These are phyloP conservation scores for Eumaeus atala DNA, from an alignment of 1,140 invertebrate species.

Conservation along the genomic window DNA sequence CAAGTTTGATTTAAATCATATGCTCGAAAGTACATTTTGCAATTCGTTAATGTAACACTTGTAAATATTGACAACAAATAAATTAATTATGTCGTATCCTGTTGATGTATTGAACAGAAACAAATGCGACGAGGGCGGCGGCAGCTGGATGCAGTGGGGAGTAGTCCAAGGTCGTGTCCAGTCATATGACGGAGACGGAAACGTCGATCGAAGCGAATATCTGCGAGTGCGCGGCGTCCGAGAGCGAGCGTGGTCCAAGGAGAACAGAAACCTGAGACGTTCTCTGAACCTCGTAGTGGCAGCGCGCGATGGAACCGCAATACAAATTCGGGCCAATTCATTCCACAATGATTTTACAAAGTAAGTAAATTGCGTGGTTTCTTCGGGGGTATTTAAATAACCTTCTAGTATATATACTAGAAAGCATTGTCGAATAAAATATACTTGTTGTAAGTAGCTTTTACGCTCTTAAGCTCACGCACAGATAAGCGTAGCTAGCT, in stretches of 20 bases:
- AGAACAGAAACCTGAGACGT: constrained; percentile 35
- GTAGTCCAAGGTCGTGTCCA: constrained; percentile 47
- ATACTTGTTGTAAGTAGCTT: too few species aligned
- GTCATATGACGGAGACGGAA: constrained; percentile 35
- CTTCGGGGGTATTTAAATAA: too few species aligned
- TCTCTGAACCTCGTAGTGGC: constrained; percentile 45
- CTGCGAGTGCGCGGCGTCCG: constrained; percentile 72
- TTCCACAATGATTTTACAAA: constrained; percentile 60
- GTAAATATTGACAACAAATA: too few species aligned
- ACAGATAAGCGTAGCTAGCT: too few species aligned
- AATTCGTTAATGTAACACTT: too few species aligned
- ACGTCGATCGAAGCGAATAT: constrained; percentile 33
- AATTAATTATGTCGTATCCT: too few species aligned
- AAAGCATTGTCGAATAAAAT: too few species aligned
- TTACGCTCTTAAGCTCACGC: too few species aligned
- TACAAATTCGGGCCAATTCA: constrained; percentile 50
- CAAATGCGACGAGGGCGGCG: constrained; percentile 33
- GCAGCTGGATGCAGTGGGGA: constrained; percentile 53
- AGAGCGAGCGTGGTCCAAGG: constrained; percentile 47
- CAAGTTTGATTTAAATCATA: too few species aligned
- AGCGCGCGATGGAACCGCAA: constrained; percentile 59
- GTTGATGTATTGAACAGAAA: constrained; percentile 27
- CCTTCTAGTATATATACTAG: too few species aligned
- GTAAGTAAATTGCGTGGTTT: constrained; percentile 57
- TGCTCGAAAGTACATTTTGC: too few species aligned